These are phyloP conservation scores for Matsumyia berberina DNA, from an alignment of 2,888 invertebrate species.

Conservation along the genomic window DNA sequence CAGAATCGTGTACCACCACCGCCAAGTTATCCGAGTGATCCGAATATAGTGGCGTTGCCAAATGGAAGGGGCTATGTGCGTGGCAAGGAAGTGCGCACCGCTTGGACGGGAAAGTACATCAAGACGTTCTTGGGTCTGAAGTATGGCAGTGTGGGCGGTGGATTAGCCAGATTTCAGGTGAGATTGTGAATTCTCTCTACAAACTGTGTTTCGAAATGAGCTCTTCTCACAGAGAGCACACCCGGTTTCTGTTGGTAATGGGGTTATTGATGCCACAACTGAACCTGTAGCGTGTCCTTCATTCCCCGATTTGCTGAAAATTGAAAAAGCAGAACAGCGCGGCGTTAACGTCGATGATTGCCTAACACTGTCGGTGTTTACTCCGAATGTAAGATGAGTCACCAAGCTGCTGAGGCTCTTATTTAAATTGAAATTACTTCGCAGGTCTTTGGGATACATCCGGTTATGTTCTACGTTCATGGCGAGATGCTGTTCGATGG, in stretches of 20 bases:
- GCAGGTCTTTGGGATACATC: constrained; percentile 78
- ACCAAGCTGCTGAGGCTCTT: background rate
- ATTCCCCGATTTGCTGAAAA: constrained; percentile 79
- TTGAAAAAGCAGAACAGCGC: constrained; percentile 78
- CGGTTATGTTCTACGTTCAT: constrained; percentile 84
- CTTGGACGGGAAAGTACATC: constrained; percentile 79
- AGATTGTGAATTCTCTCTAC: constrained; percentile 12
- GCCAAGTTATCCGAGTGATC: constrained; percentile 35
- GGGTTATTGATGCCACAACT: constrained; percentile 79
- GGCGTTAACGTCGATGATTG: constrained; percentile 82
- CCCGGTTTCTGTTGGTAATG: constrained; percentile 23
- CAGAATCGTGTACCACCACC: constrained; percentile 41
- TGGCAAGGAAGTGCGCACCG: constrained; percentile 78
- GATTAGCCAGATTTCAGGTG: constrained; percentile 81
- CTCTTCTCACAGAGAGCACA: constrained; percentile 24
- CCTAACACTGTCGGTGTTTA: constrained; percentile 81
- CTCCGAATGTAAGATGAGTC: constrained; percentile 79
- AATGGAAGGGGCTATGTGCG: constrained; percentile 79
- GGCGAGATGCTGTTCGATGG: constrained; percentile 84
- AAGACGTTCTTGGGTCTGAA: constrained; percentile 81
- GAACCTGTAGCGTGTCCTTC: constrained; percentile 81
- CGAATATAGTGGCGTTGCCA: constrained; percentile 78
- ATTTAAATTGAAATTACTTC: background rate
- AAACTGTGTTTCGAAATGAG: background rate
- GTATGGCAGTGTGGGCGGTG: constrained; percentile 80